Percentiles rank a stretch among this genome's conserved stretches.
Evolutionary conservation across 2,888 invertebrate genomes (phyloP).

Genomic region (Melanargia galathea): DNA sequence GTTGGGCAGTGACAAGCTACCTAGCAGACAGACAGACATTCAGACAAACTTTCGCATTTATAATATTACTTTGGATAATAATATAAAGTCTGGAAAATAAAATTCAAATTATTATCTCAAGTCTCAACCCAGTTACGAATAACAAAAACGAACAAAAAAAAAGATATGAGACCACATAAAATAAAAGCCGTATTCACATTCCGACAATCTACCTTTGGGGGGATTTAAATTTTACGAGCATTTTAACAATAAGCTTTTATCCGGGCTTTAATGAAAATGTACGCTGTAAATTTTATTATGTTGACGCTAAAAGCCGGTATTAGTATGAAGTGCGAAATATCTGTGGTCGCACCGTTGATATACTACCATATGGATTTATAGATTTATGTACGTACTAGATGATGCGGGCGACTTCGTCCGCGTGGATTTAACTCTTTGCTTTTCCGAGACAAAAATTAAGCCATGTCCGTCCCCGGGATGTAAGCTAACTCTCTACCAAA

Average conservation of each 20-base stretch:
- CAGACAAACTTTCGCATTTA: too few species aligned
- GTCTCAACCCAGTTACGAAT: not conserved
- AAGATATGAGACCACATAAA: slow-evolving; percentile 10
- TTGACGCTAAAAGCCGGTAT: slow-evolving; percentile 56
- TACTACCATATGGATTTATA: not conserved
- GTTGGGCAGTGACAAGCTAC: too few species aligned
- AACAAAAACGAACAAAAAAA: not conserved
- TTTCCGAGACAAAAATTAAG: too few species aligned
- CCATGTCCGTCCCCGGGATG: too few species aligned
- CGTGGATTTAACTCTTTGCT: too few species aligned
- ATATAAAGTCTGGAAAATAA: too few species aligned
- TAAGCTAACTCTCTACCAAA: too few species aligned
- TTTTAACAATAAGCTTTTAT: slow-evolving; percentile 42
- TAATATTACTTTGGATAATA: too few species aligned
- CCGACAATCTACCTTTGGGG: slow-evolving; percentile 34
- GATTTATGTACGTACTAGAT: too few species aligned
- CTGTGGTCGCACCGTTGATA: slow-evolving; percentile 27
- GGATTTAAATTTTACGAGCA: slow-evolving; percentile 43
- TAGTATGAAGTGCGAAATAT: slow-evolving; percentile 46
- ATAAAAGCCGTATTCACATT: slow-evolving; percentile 32
- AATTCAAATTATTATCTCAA: not conserved
- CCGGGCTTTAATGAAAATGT: slow-evolving; percentile 46
- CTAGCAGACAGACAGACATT: too few species aligned
- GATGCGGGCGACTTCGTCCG: too few species aligned
- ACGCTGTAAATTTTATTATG: slow-evolving; percentile 57